Evolutionary conservation across 2,797 vertebrate genomes (phyloP).

Genomic region (Acrocephalus scirpaceus): DNA sequence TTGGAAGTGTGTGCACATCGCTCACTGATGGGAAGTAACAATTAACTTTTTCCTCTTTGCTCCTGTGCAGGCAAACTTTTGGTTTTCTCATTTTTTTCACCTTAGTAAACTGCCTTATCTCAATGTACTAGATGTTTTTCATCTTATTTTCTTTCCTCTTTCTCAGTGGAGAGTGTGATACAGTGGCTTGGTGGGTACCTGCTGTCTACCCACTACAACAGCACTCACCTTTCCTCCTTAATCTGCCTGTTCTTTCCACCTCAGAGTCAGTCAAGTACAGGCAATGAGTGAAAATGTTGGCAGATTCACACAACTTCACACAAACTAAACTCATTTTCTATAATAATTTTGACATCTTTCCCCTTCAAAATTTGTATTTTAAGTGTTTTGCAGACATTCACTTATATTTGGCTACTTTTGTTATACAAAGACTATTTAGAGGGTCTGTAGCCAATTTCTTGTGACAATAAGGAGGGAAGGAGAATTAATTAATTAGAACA

Average conservation of each 20-base stretch:
- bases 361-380: fast-evolving
- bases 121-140: background rate
- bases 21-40: background rate
- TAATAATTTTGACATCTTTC: background rate
- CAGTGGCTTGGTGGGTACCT: background rate
- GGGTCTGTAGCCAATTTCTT: background rate
- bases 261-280: background rate
- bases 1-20: fast-evolving
- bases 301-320: background rate
- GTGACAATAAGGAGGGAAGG: background rate
- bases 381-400: background rate
- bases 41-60: background rate
- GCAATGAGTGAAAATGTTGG: background rate
- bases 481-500: background rate
- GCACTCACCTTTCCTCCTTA: background rate
- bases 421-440: background rate
- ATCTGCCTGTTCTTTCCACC: background rate
- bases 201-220: background rate
- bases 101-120: background rate
- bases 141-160: background rate
- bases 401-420: background rate
- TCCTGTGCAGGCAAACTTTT: background rate
- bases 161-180: background rate
- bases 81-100: background rate
- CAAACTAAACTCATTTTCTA: background rate